phyloP scores from a whole-genome alignment of 2,113 vertebrate genomes.

The Triplophysa rosa region DNA sequence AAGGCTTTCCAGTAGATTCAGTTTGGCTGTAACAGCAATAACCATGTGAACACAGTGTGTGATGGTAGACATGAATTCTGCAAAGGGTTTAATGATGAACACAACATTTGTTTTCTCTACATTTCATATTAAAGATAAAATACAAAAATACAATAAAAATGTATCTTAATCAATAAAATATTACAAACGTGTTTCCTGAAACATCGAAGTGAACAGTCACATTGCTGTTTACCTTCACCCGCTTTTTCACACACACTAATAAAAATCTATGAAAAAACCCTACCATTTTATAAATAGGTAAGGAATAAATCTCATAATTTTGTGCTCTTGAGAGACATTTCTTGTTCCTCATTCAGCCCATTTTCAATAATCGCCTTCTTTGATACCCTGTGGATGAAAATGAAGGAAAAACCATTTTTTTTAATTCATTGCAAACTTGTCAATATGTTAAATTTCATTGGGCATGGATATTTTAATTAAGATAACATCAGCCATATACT shows the following conservation, averaged over 20 bases:
- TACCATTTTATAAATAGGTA: neutral
- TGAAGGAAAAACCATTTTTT: neutral
- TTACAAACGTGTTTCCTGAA: neutral
- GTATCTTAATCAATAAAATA: neutral
- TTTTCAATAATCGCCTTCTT: constrained; percentile 33
- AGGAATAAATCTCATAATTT: constrained; percentile 40
- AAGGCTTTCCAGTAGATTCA: neutral
- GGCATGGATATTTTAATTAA: neutral
- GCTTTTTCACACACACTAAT: neutral
- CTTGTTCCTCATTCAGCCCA: constrained; percentile 9
- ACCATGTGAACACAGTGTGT: no score
- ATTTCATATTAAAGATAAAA: neutral
- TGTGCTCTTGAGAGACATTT: constrained; percentile 15
- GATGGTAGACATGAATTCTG: no score
- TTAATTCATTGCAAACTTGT: neutral
- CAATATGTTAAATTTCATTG: neutral
- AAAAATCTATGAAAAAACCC: neutral
- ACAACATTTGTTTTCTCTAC: neutral
- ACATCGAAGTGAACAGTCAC: neutral
- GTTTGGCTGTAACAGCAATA: neutral
- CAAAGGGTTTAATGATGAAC: neutral
- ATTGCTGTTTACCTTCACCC: neutral
- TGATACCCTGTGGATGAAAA: constrained; percentile 40
- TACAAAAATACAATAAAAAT: constrained; percentile 3
- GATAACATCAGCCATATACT: neutral